Conservation (phyloP, 2,113 vertebrate species). For the Casuarius casuarius region DNA sequence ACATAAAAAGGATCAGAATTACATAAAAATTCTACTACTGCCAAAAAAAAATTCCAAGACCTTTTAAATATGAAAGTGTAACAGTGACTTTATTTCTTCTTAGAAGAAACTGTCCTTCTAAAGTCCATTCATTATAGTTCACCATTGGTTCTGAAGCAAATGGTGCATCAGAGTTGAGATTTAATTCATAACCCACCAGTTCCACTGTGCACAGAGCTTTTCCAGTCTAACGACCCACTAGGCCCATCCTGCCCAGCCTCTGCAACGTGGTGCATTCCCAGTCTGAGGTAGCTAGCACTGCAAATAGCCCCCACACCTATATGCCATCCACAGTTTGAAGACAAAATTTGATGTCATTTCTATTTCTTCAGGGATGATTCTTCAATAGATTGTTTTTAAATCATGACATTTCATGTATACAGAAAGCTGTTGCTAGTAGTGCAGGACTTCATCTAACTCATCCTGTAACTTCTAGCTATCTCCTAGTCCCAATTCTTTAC, state of each 20-base stretch:
- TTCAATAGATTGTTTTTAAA: not conserved
- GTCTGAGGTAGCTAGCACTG: too few species aligned
- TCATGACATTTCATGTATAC: not conserved
- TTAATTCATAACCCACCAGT: not conserved
- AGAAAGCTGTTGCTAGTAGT: not conserved
- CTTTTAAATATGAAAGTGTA: not conserved
- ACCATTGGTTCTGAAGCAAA: not conserved
- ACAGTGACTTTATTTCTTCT: not conserved
- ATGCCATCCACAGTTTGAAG: not conserved
- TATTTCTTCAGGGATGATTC: not conserved
- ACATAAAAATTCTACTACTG: not conserved
- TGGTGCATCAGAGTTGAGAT: not conserved
- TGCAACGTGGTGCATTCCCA: not conserved
- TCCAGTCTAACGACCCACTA: not conserved
- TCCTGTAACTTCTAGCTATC: not conserved
- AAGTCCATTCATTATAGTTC: not conserved
- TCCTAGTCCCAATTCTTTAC: not conserved
- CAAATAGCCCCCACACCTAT: not conserved
- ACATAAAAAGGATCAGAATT: not conserved
- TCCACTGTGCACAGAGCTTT: not conserved
- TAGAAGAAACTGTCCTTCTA: not conserved
- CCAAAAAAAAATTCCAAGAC: not conserved
- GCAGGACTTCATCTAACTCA: not conserved
- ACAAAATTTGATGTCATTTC: not conserved
- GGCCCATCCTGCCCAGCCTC: not conserved